A percentile compares a stretch with the other conserved stretches of the same genome.
Evolutionary conservation across 2,797 vertebrate species (phyloP).

Genomic region (Streptopelia turtur): DNA sequence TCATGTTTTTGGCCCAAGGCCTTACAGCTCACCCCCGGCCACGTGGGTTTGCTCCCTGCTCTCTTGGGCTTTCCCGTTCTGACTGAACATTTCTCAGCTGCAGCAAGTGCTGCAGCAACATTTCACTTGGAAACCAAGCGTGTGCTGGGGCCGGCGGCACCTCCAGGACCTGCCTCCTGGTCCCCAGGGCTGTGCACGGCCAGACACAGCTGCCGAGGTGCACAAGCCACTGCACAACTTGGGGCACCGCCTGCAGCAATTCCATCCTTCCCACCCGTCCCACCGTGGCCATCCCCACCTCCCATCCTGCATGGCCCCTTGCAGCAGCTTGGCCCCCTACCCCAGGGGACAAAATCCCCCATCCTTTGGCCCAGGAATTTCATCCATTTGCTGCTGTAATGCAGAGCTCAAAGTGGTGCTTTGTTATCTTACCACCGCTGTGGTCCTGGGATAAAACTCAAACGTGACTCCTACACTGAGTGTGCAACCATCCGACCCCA

Average conservation of each 20-base stretch:
- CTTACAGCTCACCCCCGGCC: neutral
- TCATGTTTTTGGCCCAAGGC: neutral
- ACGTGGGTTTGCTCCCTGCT: neutral
- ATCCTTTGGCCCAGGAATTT: neutral
- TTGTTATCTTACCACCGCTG: rapidly evolving
- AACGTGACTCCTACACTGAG: neutral
- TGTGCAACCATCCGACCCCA: rapidly evolving
- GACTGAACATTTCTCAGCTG: neutral
- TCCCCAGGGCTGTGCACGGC: neutral
- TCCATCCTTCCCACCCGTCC: neutral
- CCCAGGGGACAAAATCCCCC: neutral
- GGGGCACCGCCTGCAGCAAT: neutral
- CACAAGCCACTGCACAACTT: neutral
- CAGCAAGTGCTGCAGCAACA: neutral
- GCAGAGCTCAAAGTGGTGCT: neutral
- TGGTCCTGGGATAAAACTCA: neutral
- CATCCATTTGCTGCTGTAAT: neutral
- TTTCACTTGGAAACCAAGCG: conserved; percentile 13
- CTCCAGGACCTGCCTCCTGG: neutral
- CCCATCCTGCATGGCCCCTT: rapidly evolving
- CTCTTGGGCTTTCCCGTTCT: neutral
- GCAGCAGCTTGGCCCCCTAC: neutral
- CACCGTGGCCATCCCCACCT: neutral
- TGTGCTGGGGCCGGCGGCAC: neutral
- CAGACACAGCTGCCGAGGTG: neutral